Evolutionary conservation across 2,888 invertebrate genomes (phyloP).

Genomic region (Diadromus collaris): DNA sequence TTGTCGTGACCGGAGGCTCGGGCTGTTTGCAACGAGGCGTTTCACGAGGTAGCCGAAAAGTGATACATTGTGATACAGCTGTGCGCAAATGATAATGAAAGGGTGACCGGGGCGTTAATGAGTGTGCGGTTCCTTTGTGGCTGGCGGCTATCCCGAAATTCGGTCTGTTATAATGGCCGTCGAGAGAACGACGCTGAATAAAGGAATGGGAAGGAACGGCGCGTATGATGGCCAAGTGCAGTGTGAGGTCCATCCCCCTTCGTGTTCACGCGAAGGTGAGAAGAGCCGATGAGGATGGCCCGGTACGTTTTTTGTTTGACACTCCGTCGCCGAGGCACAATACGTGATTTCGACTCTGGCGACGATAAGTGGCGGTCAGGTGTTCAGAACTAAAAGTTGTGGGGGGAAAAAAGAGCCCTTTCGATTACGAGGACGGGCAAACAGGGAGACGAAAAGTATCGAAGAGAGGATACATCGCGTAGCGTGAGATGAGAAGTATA

Average conservation of each 20-base stretch:
- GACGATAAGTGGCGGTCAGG: conserved; percentile 42
- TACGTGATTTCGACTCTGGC: conserved; percentile 12
- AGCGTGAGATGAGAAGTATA: conserved; percentile 7
- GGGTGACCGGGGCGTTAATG: conserved; percentile 23
- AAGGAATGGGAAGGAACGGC: conserved; percentile 1
- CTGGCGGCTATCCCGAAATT: conserved; percentile 27
- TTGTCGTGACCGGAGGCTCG: conserved; percentile 1
- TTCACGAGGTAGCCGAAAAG: conserved; percentile 20
- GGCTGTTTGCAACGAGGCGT: conserved; percentile 5
- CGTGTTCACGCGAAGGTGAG: conserved; percentile 10
- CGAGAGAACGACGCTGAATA: conserved; percentile 25
- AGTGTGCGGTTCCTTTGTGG: conserved; percentile 37
- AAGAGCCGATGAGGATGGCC: not conserved
- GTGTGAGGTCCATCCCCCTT: conserved; percentile 39
- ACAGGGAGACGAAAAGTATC: not conserved
- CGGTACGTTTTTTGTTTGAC: conserved; percentile 29
- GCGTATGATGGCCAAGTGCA: conserved; percentile 2
- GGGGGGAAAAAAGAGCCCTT: not conserved
- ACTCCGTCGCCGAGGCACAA: conserved; percentile 26
- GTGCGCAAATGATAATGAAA: conserved; percentile 11
- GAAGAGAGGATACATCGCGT: not conserved
- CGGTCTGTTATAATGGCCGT: conserved; percentile 2
- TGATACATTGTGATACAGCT: conserved; percentile 39
- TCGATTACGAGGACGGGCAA: not conserved
- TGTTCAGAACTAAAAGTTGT: conserved; percentile 25